Evolutionary conservation across 2,888 invertebrate species (phyloP).

Genomic region (Cryptocephalus moraei): DNA sequence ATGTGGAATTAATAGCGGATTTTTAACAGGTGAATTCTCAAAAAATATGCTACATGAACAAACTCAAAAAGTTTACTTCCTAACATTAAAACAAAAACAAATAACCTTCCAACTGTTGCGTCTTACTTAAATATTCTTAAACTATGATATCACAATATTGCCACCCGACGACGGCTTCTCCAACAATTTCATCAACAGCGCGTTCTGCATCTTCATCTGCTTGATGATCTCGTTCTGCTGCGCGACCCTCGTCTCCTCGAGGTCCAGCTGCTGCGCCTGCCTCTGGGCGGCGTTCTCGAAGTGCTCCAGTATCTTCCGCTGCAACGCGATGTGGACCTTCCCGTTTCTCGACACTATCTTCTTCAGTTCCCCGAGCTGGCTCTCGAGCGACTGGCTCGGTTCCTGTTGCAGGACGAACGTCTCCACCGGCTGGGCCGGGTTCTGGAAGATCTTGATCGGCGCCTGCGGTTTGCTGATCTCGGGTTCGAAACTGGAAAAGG

Average conservation of each 20-base stretch:
- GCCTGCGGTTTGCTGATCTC: too few relatives aligned
- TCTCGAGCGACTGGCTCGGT: slow-evolving; percentile 5
- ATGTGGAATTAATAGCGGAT: too few relatives aligned
- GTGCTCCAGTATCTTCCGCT: slow-evolving; percentile 9
- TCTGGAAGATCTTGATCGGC: too few relatives aligned
- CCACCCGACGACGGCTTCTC: slow-evolving; percentile 5
- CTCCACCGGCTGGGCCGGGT: too few relatives aligned
- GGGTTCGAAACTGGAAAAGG: too few relatives aligned
- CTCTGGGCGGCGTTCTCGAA: slow-evolving; percentile 8
- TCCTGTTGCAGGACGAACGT: slow-evolving; percentile 6
- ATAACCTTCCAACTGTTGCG: too few relatives aligned
- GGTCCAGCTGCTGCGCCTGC: slow-evolving; percentile 8
- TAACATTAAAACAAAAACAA: too few relatives aligned
- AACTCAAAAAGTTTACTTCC: too few relatives aligned
- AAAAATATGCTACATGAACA: too few relatives aligned
- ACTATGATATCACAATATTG: too few relatives aligned
- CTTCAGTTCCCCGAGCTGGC: slow-evolving; percentile 7
- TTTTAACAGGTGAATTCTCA: too few relatives aligned
- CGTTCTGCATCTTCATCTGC: slow-evolving; percentile 14
- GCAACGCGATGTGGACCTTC: slow-evolving; percentile 6
- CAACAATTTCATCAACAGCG: slow-evolving; percentile 11
- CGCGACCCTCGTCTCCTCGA: slow-evolving; percentile 10
- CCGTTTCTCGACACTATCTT: slow-evolving; percentile 8
- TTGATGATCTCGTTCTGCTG: slow-evolving; percentile 14
- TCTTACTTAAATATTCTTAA: too few relatives aligned